Evolutionary conservation across 2,797 vertebrate species (phyloP).

Genomic region (Anguilla marmorata): DNA sequence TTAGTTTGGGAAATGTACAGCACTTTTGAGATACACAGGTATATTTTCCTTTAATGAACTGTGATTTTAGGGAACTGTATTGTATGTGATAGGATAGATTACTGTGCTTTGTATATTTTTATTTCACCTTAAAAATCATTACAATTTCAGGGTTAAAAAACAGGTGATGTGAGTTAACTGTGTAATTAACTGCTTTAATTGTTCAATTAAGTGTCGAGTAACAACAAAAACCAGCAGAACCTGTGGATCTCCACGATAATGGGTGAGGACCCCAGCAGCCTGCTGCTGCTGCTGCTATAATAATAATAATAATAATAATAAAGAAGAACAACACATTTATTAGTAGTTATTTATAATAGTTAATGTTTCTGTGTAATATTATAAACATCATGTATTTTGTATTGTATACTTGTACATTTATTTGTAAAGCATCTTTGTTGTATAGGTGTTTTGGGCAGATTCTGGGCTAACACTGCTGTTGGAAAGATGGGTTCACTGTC

Average conservation of each 20-base stretch:
- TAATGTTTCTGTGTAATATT: not conserved
- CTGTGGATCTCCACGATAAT: not conserved
- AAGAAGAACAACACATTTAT: not conserved
- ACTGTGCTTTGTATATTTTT: not conserved
- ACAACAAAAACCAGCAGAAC: not conserved
- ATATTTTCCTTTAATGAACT: not conserved
- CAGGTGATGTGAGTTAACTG: no score
- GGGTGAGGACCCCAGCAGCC: no score
- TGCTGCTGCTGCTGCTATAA: no score
- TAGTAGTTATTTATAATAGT: not conserved
- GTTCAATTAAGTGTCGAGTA: no score
- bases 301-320: not conserved
- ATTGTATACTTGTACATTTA: not conserved
- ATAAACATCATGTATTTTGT: not conserved
- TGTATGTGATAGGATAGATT: no score
- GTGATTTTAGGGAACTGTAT: no score
- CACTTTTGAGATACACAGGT: not conserved
- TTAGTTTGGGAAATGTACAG: not conserved
- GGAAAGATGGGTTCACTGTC: not conserved
- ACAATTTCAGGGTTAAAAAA: no score
- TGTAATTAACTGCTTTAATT: no score
- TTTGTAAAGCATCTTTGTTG: not conserved
- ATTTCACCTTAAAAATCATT: not conserved
- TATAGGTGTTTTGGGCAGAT: not conserved
- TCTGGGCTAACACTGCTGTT: not conserved